Conservation (phyloP, 2,888 invertebrate genomes). For the Frankliniella fusca region DNA sequence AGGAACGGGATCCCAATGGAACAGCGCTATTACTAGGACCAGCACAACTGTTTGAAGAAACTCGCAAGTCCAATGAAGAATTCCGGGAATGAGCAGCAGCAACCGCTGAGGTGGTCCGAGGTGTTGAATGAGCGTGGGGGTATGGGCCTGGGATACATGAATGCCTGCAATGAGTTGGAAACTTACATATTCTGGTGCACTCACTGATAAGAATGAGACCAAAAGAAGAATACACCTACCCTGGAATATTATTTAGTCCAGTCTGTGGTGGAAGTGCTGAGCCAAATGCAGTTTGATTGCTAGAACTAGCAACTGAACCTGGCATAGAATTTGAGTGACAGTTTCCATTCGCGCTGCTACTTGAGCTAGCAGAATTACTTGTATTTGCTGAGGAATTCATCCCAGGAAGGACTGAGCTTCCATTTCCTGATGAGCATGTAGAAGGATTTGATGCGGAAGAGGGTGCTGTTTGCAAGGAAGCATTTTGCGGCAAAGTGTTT, state of each 20-base stretch:
- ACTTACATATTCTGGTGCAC: too few species aligned
- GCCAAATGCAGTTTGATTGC: neutral
- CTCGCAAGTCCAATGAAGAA: constrained; percentile 74
- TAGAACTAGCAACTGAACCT: too few species aligned
- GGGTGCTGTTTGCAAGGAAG: neutral
- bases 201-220: neutral
- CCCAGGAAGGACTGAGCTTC: too few species aligned
- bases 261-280: neutral
- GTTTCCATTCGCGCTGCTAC: too few species aligned
- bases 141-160: constrained; percentile 38
- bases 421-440: neutral
- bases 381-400: too few species aligned
- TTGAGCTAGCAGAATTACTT: too few species aligned
- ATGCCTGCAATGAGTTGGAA: constrained; percentile 20
- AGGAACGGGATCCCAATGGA: constrained; percentile 45
- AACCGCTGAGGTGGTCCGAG: constrained; percentile 36
- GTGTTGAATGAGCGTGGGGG: constrained; percentile 38
- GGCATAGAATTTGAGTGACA: too few species aligned
- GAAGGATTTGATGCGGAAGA: neutral
- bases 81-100: constrained; percentile 66
- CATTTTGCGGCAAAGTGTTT: too few species aligned
- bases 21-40: constrained; percentile 43
- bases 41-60: constrained; percentile 44
- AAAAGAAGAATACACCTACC: neutral
- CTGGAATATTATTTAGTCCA: neutral